A percentile compares a stretch with the other conserved stretches of the same genome.
These are phyloP conservation scores for Phrynosoma blainvillii DNA, from an alignment of 2,113 vertebrate genomes.

Conservation along the genomic window DNA sequence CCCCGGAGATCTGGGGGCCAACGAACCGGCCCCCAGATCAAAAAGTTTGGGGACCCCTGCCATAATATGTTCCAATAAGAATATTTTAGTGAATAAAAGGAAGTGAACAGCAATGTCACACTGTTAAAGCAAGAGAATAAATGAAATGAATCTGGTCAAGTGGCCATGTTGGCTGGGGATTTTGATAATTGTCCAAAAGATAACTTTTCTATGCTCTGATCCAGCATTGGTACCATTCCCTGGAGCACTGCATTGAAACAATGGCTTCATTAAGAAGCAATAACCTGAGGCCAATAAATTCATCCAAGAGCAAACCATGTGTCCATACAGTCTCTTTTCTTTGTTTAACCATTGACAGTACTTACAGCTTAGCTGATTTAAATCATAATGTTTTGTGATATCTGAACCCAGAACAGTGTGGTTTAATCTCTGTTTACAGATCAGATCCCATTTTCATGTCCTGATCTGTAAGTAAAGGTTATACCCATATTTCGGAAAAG, in stretches of 20 bases:
- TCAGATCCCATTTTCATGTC: background rate
- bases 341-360: background rate
- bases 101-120: background rate
- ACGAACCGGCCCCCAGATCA: no score
- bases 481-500: background rate
- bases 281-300: background rate
- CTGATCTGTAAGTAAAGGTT: background rate
- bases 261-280: background rate
- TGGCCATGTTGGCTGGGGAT: no score
- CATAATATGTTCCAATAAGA: background rate
- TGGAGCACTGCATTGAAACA: background rate
- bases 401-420: background rate
- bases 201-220: no score
- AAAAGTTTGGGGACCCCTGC: no score
- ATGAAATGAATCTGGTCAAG: background rate
- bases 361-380: background rate
- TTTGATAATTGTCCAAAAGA: no score
- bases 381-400: background rate
- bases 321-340: background rate
- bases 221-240: background rate
- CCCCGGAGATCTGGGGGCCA: no score
- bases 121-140: background rate
- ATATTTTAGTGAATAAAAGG: slow-evolving; percentile 7
- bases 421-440: background rate
- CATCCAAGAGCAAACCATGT: background rate